Base-by-base conservation (phyloP, 2,113 vertebrate species). In the Muscicapa adusta region DNA sequence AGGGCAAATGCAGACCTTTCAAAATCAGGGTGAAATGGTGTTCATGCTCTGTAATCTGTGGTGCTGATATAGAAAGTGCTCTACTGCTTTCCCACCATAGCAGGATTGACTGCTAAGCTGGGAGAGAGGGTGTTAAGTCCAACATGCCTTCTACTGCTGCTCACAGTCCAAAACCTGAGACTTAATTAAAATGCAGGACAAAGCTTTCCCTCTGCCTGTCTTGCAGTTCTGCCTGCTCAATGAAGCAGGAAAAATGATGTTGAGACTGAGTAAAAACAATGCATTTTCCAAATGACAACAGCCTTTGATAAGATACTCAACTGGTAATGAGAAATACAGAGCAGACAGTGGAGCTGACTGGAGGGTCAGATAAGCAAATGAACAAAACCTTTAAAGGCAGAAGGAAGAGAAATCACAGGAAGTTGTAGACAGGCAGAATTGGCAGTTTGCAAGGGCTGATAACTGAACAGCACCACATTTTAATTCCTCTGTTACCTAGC, bases 191-290 rank as follows among this genome's bases (percentile, higher is more conserved):
- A 31, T 83, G 17, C 43, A 96, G 75, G 60, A 80, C 57, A 86
- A 92, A 60, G 48, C 40, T 92, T 84, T 89, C 62, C 20, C 16
- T 82, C 51, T 89, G 43, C 40, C 29, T 56, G 28, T 57, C 63
- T 91, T 93, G 57, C 40, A 61, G 66, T 62, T 61, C 71, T 92
- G 77, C 14, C 42, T 91, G 71, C 43, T 85, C 87, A 92, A 31
- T 85, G 87, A 89, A 54, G 85, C 65, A 79, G 72, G 33, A 77
- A 81, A 93, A 94, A 54, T 26, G 13, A 87, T 85, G 80, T 34
- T 84, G 91, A 85, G 92, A 67, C 10, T 68, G 43, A 89, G 81
- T 61, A 79, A 95, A 94, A 93, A 63, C 84, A 96, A 85, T 87
- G 77, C 42, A 31, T 92, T 97, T 95, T 93, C 58, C 33, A 74